phyloP scores from a whole-genome alignment of 2,888 invertebrate genomes.

The Linyphia triangularis region DNA sequence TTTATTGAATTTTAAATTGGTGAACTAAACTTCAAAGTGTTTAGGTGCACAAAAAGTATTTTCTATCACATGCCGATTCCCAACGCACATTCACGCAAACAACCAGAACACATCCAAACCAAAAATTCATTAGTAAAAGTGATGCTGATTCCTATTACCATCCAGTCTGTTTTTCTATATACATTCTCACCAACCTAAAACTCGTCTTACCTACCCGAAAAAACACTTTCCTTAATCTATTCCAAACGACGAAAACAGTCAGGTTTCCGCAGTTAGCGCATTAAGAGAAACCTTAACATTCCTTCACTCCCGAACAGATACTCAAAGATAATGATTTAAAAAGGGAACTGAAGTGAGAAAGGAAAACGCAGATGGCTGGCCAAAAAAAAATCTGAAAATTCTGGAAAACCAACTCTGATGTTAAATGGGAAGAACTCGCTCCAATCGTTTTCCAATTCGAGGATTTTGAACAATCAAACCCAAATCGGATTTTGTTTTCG shows the following conservation, averaged over 20 bases:
- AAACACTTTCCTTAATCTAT: conserved; percentile 8
- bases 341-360: background rate
- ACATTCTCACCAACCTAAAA: background rate
- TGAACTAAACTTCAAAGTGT: no score
- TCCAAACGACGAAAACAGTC: background rate
- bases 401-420: conserved; percentile 44
- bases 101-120: background rate
- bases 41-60: background rate
- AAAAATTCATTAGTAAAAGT: background rate
- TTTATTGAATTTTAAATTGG: no score
- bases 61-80: background rate
- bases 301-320: conserved; percentile 13
- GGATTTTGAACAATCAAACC: conserved; percentile 19
- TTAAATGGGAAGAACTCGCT: conserved; percentile 37
- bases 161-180: no score
- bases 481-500: background rate
- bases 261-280: conserved; percentile 10
- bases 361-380: conserved; percentile 11
- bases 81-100: background rate
- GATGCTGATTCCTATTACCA: background rate
- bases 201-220: background rate
- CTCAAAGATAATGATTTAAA: conserved; percentile 48
- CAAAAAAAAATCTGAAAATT: conserved; percentile 7
- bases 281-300: background rate
- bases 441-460: conserved; percentile 64